A percentile compares a stretch with the other conserved stretches of the same genome.
Evolutionary conservation across 2,888 invertebrate species (phyloP).

Genomic region (Deroplatys truncata): DNA sequence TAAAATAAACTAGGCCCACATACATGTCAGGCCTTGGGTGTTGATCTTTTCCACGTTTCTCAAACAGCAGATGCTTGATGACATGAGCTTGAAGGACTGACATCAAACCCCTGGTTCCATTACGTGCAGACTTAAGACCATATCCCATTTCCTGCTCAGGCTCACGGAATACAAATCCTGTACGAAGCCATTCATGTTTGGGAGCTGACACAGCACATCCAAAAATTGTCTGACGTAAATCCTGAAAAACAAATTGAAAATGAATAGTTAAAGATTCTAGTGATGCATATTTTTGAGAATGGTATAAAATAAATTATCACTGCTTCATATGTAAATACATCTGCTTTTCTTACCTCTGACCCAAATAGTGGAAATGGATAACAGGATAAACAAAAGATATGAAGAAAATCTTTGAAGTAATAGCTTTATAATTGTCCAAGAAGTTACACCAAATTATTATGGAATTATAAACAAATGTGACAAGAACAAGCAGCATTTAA

Average conservation of each 20-base stretch:
- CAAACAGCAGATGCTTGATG: slow-evolving; percentile 63
- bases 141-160: slow-evolving; percentile 57
- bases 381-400: no score
- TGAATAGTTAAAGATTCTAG: no score
- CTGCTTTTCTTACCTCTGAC: no score
- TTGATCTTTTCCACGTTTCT: slow-evolving; percentile 18
- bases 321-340: no score
- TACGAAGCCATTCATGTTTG: slow-evolving; percentile 68
- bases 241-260: slow-evolving; percentile 44
- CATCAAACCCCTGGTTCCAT: slow-evolving; percentile 58
- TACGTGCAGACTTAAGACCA: slow-evolving; percentile 62
- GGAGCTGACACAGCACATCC: slow-evolving; percentile 65
- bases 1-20: background rate
- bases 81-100: slow-evolving; percentile 67
- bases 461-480: no score
- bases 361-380: no score
- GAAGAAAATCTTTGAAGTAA: no score
- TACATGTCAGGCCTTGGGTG: slow-evolving; percentile 24
- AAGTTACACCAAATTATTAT: no score
- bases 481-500: no score
- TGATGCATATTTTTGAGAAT: no score
- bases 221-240: slow-evolving; percentile 59
- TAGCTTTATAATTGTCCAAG: no score
- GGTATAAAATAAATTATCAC: no score
- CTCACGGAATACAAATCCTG: slow-evolving; percentile 60